Base-by-base conservation (phyloP, 1,140 invertebrate genomes). In the Campoletis sonorensis region DNA sequence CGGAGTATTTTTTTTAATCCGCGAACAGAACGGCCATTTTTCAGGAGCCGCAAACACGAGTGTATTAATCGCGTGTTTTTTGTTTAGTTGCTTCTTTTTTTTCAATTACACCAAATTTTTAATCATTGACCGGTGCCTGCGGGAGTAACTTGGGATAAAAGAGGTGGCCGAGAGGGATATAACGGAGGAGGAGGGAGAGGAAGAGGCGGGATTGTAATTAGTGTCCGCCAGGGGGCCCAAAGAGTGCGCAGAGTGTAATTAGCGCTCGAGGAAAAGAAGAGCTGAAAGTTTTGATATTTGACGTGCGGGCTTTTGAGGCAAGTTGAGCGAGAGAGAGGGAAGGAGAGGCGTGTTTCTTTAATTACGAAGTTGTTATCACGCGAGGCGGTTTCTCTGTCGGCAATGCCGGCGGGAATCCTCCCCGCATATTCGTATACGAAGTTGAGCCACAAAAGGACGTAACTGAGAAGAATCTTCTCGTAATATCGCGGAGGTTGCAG, bases 321-420 rank as follows among this genome's bases (percentile, higher is more conserved):
- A 21, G 30, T 33, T 1, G 15, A 40, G 37, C 5, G 21, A 40
- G 70, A 33, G 37, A 45, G 71, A 40, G 30, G 27, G 71, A 23
- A 54, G 0, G 15, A n/a, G 72, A 75, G 72, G 49, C 79, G 86
- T 87, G 81, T 67, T 85, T 85, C 79, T 89, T 89, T 89, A 90
- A 89, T 89, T 89, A 90, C 84, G 71, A 87, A 86, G 83, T 86
- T 85, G 84, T 88, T 77, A 77, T 77, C 75, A 77, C 75, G 75
- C 75, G 54, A 77, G 75, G 75, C n/a, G 54, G 75, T 61, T 77
- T 21, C 75, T 61, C 72, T 23, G 23, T 23, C 54, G 61, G 21
- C 54, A 23, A 61, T 64, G 40, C 72, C 51, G n/a, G 51, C 51
- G 51, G 51, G 18, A 54, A 54, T n/a, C n/a, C 51, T 54, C 51